Evolutionary conservation across 2,888 invertebrate species (phyloP).

Genomic region (Pollenia labialis): DNA sequence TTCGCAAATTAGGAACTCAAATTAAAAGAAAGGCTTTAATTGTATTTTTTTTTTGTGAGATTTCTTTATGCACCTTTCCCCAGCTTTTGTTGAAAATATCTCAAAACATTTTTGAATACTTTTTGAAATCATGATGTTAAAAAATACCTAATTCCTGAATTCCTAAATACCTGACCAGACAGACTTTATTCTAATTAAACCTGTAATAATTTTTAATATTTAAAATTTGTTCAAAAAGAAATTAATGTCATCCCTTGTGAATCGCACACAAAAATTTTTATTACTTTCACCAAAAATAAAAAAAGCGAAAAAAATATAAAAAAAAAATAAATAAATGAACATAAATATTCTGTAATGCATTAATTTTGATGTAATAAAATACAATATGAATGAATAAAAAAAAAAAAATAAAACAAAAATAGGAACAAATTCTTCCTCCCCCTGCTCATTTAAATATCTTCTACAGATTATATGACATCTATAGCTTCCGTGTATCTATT

Average conservation of each 20-base stretch:
- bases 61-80: too few species aligned
- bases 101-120: too few species aligned
- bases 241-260: conserved; percentile 48
- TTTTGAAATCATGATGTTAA: too few species aligned
- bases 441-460: conserved; percentile 17
- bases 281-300: conserved; percentile 43
- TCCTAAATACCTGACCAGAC: conserved; percentile 14
- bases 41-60: too few species aligned
- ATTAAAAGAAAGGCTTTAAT: too few species aligned
- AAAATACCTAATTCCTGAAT: not conserved
- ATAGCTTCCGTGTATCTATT: conserved; percentile 32
- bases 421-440: conserved; percentile 53
- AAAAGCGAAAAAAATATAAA: not conserved
- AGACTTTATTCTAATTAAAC: not conserved
- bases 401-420: conserved; percentile 14
- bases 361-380: conserved; percentile 64
- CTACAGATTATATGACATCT: conserved; percentile 42
- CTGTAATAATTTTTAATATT: not conserved
- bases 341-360: conserved; percentile 68
- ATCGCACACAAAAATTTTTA: not conserved
- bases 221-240: conserved; percentile 24
- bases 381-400: conserved; percentile 65
- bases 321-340: conserved; percentile 34
- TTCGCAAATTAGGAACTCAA: too few species aligned
- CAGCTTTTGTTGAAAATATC: too few species aligned